Percentiles rank a stretch among this genome's conserved stretches.
These are phyloP conservation scores for Lasiommata megera DNA, from an alignment of 2,888 invertebrate species.

Conservation along the genomic window DNA sequence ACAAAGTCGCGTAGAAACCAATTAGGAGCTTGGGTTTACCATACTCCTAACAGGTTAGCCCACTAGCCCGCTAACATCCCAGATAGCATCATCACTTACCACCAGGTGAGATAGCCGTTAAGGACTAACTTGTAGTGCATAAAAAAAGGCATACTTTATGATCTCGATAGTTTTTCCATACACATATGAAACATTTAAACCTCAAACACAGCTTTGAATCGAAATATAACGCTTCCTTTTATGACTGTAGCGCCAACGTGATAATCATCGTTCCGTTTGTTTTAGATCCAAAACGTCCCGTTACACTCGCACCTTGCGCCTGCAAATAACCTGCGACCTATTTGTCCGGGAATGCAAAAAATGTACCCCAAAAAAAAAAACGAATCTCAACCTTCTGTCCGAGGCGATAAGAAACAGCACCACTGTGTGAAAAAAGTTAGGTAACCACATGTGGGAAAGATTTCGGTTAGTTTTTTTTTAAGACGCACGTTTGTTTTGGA, in stretches of 20 bases:
- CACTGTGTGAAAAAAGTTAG: slow-evolving; percentile 12
- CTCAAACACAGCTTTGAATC: slow-evolving; percentile 50
- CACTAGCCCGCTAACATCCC: no score
- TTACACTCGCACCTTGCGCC: slow-evolving; percentile 76
- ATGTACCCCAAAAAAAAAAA: slow-evolving; percentile 35
- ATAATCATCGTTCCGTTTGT: slow-evolving; percentile 66
- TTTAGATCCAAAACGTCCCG: slow-evolving; percentile 66
- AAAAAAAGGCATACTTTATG: no score
- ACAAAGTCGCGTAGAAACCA: no score
- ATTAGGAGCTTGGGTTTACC: no score
- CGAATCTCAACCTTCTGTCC: slow-evolving; percentile 28
- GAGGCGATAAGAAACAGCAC: slow-evolving; percentile 19
- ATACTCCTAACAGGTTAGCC: no score
- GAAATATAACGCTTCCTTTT: slow-evolving; percentile 62
- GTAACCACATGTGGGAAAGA: slow-evolving; percentile 66
- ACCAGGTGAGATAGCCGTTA: no score
- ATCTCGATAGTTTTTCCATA: slow-evolving; percentile 22
- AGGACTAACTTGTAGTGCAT: no score
- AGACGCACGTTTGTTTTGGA: slow-evolving; percentile 53
- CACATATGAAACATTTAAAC: slow-evolving; percentile 30
- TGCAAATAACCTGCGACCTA: slow-evolving; percentile 79
- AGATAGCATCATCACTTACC: no score
- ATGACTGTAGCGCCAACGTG: slow-evolving; percentile 54
- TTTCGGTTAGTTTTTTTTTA: slow-evolving; percentile 60
- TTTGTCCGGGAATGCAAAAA: slow-evolving; percentile 65